Percentiles rank a stretch among this genome's conserved stretches.
phyloP scores from a whole-genome alignment of 2,888 invertebrate species.

The Tanypteryx hageni region DNA sequence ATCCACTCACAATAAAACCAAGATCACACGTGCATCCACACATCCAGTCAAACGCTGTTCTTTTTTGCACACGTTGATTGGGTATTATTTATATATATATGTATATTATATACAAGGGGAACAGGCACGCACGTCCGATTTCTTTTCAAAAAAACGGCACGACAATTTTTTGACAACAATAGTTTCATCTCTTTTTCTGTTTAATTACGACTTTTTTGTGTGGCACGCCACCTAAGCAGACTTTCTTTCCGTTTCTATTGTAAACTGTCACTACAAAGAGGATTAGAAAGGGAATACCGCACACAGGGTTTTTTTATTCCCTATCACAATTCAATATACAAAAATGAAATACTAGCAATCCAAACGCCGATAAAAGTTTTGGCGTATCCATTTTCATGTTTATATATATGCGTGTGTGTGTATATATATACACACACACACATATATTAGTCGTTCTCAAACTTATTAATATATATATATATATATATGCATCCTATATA shows the following conservation, averaged over 20 bases:
- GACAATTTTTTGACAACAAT: slow-evolving; percentile 49
- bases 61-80: slow-evolving; percentile 45
- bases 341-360: slow-evolving; percentile 27
- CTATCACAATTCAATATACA: slow-evolving; percentile 48
- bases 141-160: slow-evolving; percentile 49
- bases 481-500: neutral
- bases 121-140: slow-evolving; percentile 60
- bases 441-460: slow-evolving; percentile 21
- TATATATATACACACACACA: slow-evolving; percentile 15
- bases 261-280: slow-evolving; percentile 49
- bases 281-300: slow-evolving; percentile 46
- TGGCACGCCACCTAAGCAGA: slow-evolving; percentile 44
- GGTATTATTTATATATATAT: slow-evolving; percentile 29
- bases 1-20: slow-evolving; percentile 57
- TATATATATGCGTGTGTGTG: neutral
- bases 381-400: neutral
- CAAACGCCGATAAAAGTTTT: slow-evolving; percentile 13
- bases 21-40: slow-evolving; percentile 38
- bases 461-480: slow-evolving; percentile 39
- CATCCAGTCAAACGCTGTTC: slow-evolving; percentile 43
- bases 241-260: slow-evolving; percentile 24
- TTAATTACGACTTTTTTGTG: neutral
- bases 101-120: slow-evolving; percentile 39
- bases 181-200: slow-evolving; percentile 8
- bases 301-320: slow-evolving; percentile 29